Evolutionary conservation across 2,888 invertebrate genomes (phyloP), one percentile per base, ranked within the genome.

Genomic region (Andrena marginata): DNA sequence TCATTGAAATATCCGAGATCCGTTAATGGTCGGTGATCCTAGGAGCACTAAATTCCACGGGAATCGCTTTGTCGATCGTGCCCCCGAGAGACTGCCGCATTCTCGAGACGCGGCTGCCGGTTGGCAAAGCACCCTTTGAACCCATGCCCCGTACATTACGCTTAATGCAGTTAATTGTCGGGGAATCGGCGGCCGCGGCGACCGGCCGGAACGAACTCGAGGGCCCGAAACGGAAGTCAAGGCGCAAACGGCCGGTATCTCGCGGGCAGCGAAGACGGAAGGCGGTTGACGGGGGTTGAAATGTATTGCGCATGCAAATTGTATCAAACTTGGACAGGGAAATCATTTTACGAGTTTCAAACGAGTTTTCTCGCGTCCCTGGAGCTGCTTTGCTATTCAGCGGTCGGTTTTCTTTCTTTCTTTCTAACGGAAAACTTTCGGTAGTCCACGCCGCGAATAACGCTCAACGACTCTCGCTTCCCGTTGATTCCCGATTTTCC

Each of bases 261-360:
- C 71, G 20, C 23, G 20, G 10, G 67, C 33, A 33, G 69, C 68
- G 62, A 73, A 78, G 51, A 26, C 35, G 56, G 63, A n/a, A 26
- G 64, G 8, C 49, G 26, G 10, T 7, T 20, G 64, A 65, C 29
- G 35, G 8, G 33, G 33, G 31, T 13, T 8, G 64, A 72, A 62
- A 77, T 67, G 35, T 67, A 73, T 65, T 64, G 72, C 74, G 54
- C 48, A 83, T 75, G 83, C 70, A 84, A 78, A 84, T 84, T 72
- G 51, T 75, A 71, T 79, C 75, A 83, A 83, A 84, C 67, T 84
- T 78, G 54, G 49, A 51, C 72, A 35, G 68, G 48, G 72, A 62
- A 84, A 79, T 79, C 69, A 75, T 84, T 79, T 75, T 71, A 65
- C 64, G 71, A 84, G 71, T 79, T 84, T 65, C 20, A 60, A 84